Conservation (phyloP, 2,888 invertebrate genomes). For the Elaeidobius kamerunicus region DNA sequence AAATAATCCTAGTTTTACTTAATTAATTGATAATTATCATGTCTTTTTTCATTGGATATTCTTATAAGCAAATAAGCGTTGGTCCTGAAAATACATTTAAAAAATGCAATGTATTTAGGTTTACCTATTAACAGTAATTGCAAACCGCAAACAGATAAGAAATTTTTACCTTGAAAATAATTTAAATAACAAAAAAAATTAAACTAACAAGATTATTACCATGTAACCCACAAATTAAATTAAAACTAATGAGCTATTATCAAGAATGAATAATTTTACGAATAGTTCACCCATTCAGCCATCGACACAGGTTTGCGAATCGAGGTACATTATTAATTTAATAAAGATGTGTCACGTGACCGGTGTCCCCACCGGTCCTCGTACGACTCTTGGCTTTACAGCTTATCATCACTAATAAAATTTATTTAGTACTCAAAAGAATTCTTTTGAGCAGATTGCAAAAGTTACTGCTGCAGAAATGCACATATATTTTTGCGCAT, state of each 20-base stretch:
- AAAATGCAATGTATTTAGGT: too few species aligned
- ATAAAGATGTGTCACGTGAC: slow-evolving; percentile 27
- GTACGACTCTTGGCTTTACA: slow-evolving; percentile 6
- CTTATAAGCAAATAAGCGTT: too few species aligned
- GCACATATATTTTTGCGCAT: slow-evolving; percentile 4
- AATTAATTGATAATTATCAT: too few species aligned
- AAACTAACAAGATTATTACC: too few species aligned
- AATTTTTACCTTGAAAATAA: too few species aligned
- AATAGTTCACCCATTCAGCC: slow-evolving; percentile 12
- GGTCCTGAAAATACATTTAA: too few species aligned
- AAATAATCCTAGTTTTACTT: too few species aligned
- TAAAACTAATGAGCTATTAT: not conserved
- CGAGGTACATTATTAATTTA: slow-evolving; percentile 22
- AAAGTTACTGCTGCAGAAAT: slow-evolving; percentile 7
- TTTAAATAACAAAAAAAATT: too few species aligned
- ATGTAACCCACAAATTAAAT: not conserved
- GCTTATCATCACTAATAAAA: slow-evolving; percentile 26
- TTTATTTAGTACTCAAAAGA: slow-evolving; percentile 26
- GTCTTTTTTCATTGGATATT: too few species aligned
- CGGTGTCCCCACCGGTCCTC: slow-evolving; percentile 23
- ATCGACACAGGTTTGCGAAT: slow-evolving; percentile 8
- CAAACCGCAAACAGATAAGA: too few species aligned
- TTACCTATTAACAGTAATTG: too few species aligned
- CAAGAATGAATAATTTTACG: slow-evolving; percentile 8
- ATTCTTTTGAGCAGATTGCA: slow-evolving; percentile 18